Base-by-base conservation (phyloP, 2,797 vertebrate genomes). In the Microctenopoma lineatum region DNA sequence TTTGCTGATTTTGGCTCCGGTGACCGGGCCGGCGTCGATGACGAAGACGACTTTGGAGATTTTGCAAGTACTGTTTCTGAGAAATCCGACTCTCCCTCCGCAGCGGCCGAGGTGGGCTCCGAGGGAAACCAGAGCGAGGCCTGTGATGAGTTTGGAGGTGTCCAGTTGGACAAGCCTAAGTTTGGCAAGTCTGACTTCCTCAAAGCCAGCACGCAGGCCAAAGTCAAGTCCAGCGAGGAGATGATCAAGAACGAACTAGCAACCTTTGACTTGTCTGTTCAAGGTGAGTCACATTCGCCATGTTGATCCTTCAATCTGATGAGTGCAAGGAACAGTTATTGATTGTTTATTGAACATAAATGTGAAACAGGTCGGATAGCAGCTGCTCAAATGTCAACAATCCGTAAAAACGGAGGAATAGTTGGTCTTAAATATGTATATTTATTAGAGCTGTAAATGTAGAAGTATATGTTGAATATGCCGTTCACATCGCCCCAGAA, bases 151-250 rank as follows among this genome's bases (percentile, higher is more conserved):
- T 98, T 98, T 1, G 96, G 95, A 7, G 94, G 96, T 75, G 98
- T 98, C 87, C 97, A 98, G 45, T 96, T 95, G 0, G 97, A 99
- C 83, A 99, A 98, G 74, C 96, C 96, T 0, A 99, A 99, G 88
- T 98, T 99, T 88, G 98, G 96, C 89, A 99, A 97, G 89, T 98
- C 97, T 50, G 98, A 99, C 92, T 99, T 99, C 87, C 92, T 99
- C 55, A 94, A 98, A 91, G 98, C 97, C 2, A 97, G 95, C 54
- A 87, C 96, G 26, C 98, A 99, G 84, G 84, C 96, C 81, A 99
- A 98, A 86, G 93, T 99, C 84, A 98, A 98, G 79, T 99, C 98
- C 73, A 99, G 98, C 2, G 98, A 99, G 84, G 98, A 99, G 92
- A 99, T 99, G 98, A 99, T 99, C 91, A 97, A 92, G 93, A 97